phyloP scores from a whole-genome alignment of 2,888 invertebrate species.

The Aporophyla lueneburgensis region DNA sequence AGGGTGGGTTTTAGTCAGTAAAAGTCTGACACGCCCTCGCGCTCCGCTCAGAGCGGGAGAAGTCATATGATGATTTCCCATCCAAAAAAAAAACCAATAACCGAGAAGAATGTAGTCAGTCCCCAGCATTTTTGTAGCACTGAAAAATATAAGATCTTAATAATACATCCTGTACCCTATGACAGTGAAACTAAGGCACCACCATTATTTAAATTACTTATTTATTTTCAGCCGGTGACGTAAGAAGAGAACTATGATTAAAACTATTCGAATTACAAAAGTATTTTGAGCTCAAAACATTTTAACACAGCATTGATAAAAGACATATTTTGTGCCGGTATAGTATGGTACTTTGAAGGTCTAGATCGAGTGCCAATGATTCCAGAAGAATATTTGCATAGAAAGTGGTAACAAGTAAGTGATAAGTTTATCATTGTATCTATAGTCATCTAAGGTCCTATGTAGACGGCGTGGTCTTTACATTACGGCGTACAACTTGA shows the following conservation, averaged over 20 bases:
- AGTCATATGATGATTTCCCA: no score
- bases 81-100: no score
- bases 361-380: not conserved
- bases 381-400: not conserved
- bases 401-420: constrained; percentile 7
- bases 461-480: no score
- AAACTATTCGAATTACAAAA: not conserved
- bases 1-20: no score
- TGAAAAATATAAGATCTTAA: no score
- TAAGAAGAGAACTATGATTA: not conserved
- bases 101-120: no score
- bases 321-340: not conserved
- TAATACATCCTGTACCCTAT: not conserved
- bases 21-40: no score
- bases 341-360: no score
- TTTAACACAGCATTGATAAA: not conserved
- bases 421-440: not conserved
- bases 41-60: no score
- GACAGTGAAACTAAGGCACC: not conserved
- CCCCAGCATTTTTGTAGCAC: no score
- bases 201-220: not conserved
- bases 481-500: no score
- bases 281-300: not conserved
- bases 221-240: not conserved
- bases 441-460: no score